Evolutionary conservation across 2,797 vertebrate species (phyloP), one percentile per base, ranked within the genome.

Genomic region (Thripadectes ignobilis): DNA sequence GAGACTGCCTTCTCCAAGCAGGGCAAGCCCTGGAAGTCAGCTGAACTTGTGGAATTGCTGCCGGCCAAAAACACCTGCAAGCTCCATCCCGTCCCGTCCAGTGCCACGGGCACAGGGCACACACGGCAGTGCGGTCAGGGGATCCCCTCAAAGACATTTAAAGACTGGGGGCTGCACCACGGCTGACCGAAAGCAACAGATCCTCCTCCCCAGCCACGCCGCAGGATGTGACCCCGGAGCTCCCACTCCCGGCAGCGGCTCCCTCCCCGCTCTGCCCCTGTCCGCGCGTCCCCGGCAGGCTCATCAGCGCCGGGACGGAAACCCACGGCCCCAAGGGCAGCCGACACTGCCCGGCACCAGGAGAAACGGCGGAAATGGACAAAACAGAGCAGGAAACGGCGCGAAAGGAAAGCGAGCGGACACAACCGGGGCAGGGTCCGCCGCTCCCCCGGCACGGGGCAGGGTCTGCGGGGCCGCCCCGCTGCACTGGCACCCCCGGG

Each of bases 311-410:
- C 7, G 48, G 2, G 17, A 49, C 36, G 45, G 78, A 67, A 79
- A 36, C 1, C 13, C 43, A 29, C 5, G 10, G 58, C 6, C 16
- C 73, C 8, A 4, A 11, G 23, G n/a, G 29, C 48, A 15, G 13
- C 45, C 24, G 13, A 58, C 48, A 61, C 11, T 3, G 24, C 34
- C 9, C 8, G 20, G 76, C 4, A 27, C 88, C 83, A 27, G 71
- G 51, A 82, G 88, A 80, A 77, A 58, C 0, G 69, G 74, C 73
- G 82, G 93, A 94, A 95, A 88, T 41, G 68, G 51, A 74, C 34
- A 63, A 82, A 84, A 11, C 87, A 73, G 82, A n/a, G 91, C 89
- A 96, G 95, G 95, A 95, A 95, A 93, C 7, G 8, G 77, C 0
- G 86, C 5, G 39, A 63, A 59, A 77, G 83, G 46, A 80, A 86